Base-by-base conservation (phyloP, 1,140 invertebrate genomes). In the Ylistrum balloti region DNA sequence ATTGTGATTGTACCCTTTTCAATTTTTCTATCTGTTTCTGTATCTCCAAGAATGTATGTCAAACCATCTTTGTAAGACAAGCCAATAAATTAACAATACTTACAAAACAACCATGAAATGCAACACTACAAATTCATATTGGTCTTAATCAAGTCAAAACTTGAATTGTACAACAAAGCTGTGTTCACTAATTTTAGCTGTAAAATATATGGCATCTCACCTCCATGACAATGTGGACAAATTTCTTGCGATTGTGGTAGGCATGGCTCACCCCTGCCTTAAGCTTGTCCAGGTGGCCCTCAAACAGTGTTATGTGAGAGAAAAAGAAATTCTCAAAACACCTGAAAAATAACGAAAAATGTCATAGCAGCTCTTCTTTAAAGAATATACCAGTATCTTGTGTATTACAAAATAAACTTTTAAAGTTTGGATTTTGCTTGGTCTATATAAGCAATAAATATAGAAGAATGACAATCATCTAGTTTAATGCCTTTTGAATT, bases 251-350 rank as follows among this genome's bases (percentile, higher is more conserved):
- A 94, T 93, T 97, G 96, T 2, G 97, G 97, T 86, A 97, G 96
- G 92, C 95, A 56, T 90, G 93, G 87, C 96, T 95, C 11, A 96
- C 91, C 22, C 91, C 91, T 33, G 97, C 96, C 15, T 97, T 97
- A 41, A 98, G 96, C 87, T 98, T 97, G 94, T 98, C 97, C 35
- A 99, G 95, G 94, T 98, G 97, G 3, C 97, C 97, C 96, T 98
- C 98, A 22, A 99, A 95, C 33, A 98, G 96, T 0, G 98, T 97
- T 85, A 98, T 98, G 93, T 98, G 98, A 89, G 98, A 98, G 95
- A 98, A 97, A 90, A 98, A 97, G 93, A 98, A 98, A 45, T 94
- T 95, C 92, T 95, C 94, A 92, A 96, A 96, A 33, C 94, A 88
- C 33, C 95, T 95, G 85, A 17, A 92, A 88, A 88, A 90, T 87